Conservation (phyloP, 2,888 invertebrate species). For the Operophtera brumata region DNA sequence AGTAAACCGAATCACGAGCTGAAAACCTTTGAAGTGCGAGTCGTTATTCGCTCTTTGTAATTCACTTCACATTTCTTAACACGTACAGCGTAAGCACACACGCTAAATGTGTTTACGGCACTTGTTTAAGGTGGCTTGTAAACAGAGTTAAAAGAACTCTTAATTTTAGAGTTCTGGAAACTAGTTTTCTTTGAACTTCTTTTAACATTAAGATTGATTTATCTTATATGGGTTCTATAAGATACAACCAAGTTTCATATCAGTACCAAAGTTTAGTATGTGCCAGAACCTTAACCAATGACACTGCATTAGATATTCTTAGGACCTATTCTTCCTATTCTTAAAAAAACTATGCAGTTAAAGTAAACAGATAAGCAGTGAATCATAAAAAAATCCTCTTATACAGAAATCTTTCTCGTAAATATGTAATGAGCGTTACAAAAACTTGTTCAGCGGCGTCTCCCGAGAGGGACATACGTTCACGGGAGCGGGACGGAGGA, state of each 20-base stretch:
- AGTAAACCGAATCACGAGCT: constrained; percentile 10
- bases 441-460: not conserved
- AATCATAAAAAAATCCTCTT: not conserved
- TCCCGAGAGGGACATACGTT: constrained; percentile 4
- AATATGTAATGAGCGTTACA: constrained; percentile 19
- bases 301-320: too few species aligned
- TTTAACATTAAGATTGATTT: not conserved
- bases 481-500: not conserved
- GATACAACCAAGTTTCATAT: too few species aligned
- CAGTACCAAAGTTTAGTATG: too few species aligned
- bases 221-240: too few species aligned
- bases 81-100: not conserved
- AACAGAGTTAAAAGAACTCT: not conserved
- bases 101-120: constrained; percentile 15
- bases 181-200: not conserved
- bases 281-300: too few species aligned
- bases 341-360: not conserved
- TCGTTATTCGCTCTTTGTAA: constrained; percentile 12
- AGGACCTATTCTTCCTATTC: too few species aligned
- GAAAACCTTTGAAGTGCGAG: constrained; percentile 13
- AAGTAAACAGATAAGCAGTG: not conserved
- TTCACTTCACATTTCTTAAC: constrained; percentile 1
- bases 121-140: constrained; percentile 7
- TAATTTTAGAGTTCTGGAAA: not conserved
- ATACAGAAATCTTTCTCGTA: constrained; percentile 6